Base-by-base conservation (phyloP, 2,797 vertebrate genomes). In the Pseudochromis fuscus region DNA sequence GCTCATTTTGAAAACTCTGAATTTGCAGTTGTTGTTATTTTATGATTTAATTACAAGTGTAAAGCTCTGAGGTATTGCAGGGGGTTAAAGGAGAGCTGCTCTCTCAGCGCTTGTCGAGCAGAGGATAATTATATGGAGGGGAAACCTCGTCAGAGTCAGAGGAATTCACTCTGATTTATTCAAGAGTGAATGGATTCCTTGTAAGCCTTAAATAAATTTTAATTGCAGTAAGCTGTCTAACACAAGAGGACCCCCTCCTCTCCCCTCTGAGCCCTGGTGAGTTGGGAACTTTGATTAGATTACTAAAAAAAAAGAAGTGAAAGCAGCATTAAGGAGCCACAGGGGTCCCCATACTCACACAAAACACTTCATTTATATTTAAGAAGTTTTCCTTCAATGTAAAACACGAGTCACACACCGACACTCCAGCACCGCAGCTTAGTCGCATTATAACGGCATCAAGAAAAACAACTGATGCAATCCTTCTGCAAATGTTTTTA, bases 181-280 rank as follows among this genome's bases (percentile, higher is more conserved):
- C 87, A 80, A 74, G 75, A 92, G 91, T 91, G 91, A 94, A 94
- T 91, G 89, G 90, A 92, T 85, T 91, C 85, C 91, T 91, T 88
- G 89, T 93, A 90, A 93, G 89, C 90, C 85, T 85, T 91, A 93
- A 94, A 93, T 94, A 93, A 89, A 94, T 93, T 93, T 91, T 93
- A 95, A 94, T 94, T 94, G 92, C 90, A 80, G 89, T 93, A 92
- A 93, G 92, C 92, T 91, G 88, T 92, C 89, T 87, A 88, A 91
- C 87, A 91, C 79, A 82, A 87, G 68, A 69, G n/a, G 76, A 63
- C 19, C 72, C 62, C 71, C 44, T 30, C 10, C 7, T 28, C 25
- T 12, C 30, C 23, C 53, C 37, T 67, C 21, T 58, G 55, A 82
- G 65, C 79, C 82, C 82, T 52, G 44, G 64, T 86, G 83, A 85